phyloP scores from a whole-genome alignment of 2,888 invertebrate species.

The Dysmachus trigonus region DNA sequence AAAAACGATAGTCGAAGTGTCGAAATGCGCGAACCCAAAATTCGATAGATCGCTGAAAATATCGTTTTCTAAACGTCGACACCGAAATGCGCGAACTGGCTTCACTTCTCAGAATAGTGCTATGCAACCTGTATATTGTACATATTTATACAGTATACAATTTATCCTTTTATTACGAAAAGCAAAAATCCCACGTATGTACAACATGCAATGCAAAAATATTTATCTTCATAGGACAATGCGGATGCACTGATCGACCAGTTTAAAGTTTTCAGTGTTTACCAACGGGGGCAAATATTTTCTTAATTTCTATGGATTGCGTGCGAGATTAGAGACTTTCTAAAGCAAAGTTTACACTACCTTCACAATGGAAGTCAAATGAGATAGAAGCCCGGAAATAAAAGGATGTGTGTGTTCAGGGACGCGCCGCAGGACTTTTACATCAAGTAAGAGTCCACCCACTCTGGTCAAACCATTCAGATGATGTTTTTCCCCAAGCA shows the following conservation, averaged over 20 bases:
- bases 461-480: neutral
- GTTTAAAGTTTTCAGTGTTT: neutral
- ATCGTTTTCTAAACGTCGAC: too few relatives aligned
- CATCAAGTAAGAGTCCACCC: neutral
- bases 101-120: too few relatives aligned
- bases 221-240: neutral
- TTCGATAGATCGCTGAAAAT: too few relatives aligned
- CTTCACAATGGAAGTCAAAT: neutral
- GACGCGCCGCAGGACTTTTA: neutral
- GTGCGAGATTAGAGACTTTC: neutral
- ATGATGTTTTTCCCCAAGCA: neutral
- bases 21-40: too few relatives aligned
- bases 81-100: too few relatives aligned
- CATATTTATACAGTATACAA: too few relatives aligned
- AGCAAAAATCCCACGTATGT: too few relatives aligned
- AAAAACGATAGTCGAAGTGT: too few relatives aligned
- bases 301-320: neutral
- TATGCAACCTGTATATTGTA: too few relatives aligned
- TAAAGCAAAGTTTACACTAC: neutral
- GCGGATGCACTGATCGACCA: neutral
- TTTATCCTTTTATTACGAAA: too few relatives aligned
- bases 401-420: neutral
- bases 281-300: neutral
- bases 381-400: neutral
- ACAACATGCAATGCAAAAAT: too few relatives aligned